Base-by-base conservation (phyloP, 30 jellyfish, hydroid and myxozoan genomes). In the Catostylus mosaicus region DNA sequence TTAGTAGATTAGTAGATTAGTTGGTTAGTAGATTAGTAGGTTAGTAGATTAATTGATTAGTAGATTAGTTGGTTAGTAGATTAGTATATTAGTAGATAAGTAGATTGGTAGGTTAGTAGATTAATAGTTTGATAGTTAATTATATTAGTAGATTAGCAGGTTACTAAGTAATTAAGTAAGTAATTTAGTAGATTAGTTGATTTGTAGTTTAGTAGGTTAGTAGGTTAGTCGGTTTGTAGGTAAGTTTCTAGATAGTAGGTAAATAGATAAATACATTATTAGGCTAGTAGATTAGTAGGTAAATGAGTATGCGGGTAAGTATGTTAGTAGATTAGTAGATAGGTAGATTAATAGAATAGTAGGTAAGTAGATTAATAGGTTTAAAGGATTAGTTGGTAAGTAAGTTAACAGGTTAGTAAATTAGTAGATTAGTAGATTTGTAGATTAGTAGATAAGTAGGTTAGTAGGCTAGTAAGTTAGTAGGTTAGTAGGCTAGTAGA, bases 41-140 rank as follows among this genome's bases (percentile, higher is more conserved):
- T 43, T 43, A 43, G 56, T 43, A 43, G 56, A 16, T 43, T 43
- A 43, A 16, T 43, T 6, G 56, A 16, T 43, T 43, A 43, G 56
- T 57, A 57, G 24, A 24, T 57, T 57, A 27, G 0, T 65, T 32
- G 29, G 84, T 73, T 60, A 36, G 54, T 73, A 26, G 75, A 19
- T 50, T 74, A 1, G 61, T 40, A 10, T 12, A 34, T 73, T 27
- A 48, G 69, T 32, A 61, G 23, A 10, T 18, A 4, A 57, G 14
- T 22, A 30, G 76, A 12, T 67, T 34, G 34, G 30, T 0, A 67
- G 59, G 63, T 40, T 67, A 67, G n/a, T 6, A n/a, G 51, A 30
- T 65, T 65, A 65, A 52, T 65, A 18, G 73, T 54, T 77, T 77
- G 60, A 79, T 40, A 51, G 62, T 52, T 75, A 24, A 30, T 50